Conservation (phyloP, 2,797 vertebrate genomes). For the Schizopygopsis malacanthus region DNA sequence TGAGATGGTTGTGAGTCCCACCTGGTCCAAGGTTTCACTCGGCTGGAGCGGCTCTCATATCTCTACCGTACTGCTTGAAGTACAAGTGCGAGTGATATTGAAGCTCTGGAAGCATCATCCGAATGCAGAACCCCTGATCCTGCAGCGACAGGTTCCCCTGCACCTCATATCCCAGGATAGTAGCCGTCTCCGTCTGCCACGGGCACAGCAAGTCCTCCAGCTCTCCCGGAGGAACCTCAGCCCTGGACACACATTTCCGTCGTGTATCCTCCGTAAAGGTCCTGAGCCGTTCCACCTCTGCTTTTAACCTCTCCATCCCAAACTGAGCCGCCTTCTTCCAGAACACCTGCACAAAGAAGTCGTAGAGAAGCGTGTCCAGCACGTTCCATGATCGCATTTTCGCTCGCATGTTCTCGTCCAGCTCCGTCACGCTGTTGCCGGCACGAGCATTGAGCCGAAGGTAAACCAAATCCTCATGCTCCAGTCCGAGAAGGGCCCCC, state of each 20-base stretch:
- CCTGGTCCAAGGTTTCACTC: background rate
- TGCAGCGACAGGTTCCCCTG: slow-evolving; percentile 54
- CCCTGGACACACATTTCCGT: slow-evolving; percentile 53
- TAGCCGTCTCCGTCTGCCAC: slow-evolving; percentile 50
- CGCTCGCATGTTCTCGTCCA: slow-evolving; percentile 29
- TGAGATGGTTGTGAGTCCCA: background rate
- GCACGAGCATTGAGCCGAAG: slow-evolving; percentile 57
- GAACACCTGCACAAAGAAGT: slow-evolving; percentile 63
- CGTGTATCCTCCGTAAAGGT: slow-evolving; percentile 43
- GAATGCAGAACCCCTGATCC: slow-evolving; percentile 61
- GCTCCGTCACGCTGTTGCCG: background rate
- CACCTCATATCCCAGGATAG: slow-evolving; percentile 64
- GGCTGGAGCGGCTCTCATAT: slow-evolving; percentile 57
- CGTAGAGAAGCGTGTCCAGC: slow-evolving; percentile 57
- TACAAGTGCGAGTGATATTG: slow-evolving; percentile 65
- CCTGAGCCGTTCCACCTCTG: slow-evolving; percentile 54
- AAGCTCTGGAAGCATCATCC: slow-evolving; percentile 65
- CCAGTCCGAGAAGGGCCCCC: slow-evolving; percentile 56
- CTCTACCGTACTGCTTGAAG: slow-evolving; percentile 63
- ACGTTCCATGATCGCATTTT: slow-evolving; percentile 58
- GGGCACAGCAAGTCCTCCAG: slow-evolving; percentile 55
- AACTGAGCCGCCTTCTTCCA: slow-evolving; percentile 58
- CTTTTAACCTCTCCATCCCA: slow-evolving; percentile 58
- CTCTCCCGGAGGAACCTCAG: slow-evolving; percentile 47
- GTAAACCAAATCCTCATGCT: slow-evolving; percentile 62